phyloP scores from a whole-genome alignment of 2,797 vertebrate species.

The Anolis apletophallus region DNA sequence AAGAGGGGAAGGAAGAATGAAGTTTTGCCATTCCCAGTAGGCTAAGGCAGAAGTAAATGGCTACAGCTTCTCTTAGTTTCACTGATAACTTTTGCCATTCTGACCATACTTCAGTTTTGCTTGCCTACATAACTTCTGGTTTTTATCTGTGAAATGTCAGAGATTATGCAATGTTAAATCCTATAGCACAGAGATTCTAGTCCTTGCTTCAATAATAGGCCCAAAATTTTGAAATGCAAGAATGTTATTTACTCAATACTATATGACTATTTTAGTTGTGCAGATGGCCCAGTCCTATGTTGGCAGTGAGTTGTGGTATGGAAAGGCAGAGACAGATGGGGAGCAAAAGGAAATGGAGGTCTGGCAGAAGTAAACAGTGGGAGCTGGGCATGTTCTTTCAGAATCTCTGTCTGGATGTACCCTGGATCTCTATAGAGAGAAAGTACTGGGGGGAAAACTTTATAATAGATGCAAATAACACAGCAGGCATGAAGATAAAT shows the following conservation, averaged over 20 bases:
- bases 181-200: neutral
- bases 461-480: conserved; percentile 28
- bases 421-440: conserved; percentile 9
- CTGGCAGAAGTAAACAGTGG: conserved; percentile 6
- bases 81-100: too few relatives aligned
- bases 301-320: neutral
- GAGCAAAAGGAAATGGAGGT: neutral
- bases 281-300: neutral
- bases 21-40: too few relatives aligned
- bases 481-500: conserved; percentile 32
- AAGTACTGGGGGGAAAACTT: neutral
- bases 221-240: neutral
- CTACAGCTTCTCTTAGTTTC: too few relatives aligned
- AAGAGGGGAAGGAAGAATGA: too few relatives aligned
- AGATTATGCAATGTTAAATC: too few relatives aligned
- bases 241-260: neutral
- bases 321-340: conserved; percentile 8
- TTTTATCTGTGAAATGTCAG: too few relatives aligned
- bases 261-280: neutral
- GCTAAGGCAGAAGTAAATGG: too few relatives aligned
- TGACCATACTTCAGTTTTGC: too few relatives aligned
- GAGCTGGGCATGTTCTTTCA: neutral
- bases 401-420: conserved; percentile 17
- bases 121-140: too few relatives aligned
- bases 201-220: neutral